Percentiles rank a stretch among this genome's conserved stretches.
Conservation (phyloP, 2,888 invertebrate genomes). For the Andrena camellia region DNA sequence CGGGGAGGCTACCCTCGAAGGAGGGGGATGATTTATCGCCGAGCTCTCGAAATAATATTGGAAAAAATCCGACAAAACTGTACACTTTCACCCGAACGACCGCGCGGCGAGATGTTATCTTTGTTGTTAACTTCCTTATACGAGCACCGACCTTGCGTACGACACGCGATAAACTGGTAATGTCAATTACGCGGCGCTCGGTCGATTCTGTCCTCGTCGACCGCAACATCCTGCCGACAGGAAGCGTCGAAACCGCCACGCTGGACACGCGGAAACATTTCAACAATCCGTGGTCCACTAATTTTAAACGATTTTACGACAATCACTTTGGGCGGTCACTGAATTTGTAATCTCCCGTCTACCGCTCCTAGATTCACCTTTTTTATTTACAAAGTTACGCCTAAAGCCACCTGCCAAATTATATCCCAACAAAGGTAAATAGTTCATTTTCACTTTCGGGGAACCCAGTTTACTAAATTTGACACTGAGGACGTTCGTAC, state of each 20-base stretch:
- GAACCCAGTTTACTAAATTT: too few relatives aligned
- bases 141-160: conserved; percentile 51
- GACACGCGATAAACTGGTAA: conserved; percentile 57
- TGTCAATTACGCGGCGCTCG: conserved; percentile 49
- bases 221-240: conserved; percentile 58
- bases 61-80: conserved; percentile 45
- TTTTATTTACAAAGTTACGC: too few relatives aligned
- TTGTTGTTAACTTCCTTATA: conserved; percentile 59
- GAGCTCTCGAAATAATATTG: conserved; percentile 46
- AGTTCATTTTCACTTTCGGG: too few relatives aligned
- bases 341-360: too few relatives aligned
- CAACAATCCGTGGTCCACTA: background rate
- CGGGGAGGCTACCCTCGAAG: conserved; percentile 42
- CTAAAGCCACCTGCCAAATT: too few relatives aligned
- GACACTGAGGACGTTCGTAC: too few relatives aligned
- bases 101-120: conserved; percentile 49
- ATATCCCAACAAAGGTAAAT: too few relatives aligned
- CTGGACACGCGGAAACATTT: conserved; percentile 5
- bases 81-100: conserved; percentile 54
- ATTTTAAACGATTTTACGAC: conserved; percentile 1
- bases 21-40: conserved; percentile 47
- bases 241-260: conserved; percentile 54
- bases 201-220: conserved; percentile 15
- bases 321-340: too few relatives aligned
- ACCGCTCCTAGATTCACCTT: too few relatives aligned